Conservation (phyloP, 2,888 invertebrate species). For the Conus canariensis region DNA sequence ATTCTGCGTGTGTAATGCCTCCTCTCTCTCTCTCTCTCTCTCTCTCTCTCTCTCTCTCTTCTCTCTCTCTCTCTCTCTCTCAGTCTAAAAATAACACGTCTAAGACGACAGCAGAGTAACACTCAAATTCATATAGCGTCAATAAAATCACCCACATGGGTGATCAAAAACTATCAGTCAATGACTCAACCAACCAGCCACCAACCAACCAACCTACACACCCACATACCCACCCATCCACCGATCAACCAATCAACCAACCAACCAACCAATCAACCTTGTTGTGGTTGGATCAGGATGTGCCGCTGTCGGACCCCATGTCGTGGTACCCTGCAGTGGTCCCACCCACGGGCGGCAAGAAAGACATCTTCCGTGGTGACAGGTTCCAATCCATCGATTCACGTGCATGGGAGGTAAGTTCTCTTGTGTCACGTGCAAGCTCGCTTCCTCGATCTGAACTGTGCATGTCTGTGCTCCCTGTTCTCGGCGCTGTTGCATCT, state of each 20-base stretch:
- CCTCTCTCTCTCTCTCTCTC: too few species aligned
- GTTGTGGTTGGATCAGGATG: neutral
- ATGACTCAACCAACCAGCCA: too few species aligned
- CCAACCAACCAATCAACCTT: neutral
- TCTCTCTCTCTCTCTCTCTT: too few species aligned
- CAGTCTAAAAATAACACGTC: too few species aligned
- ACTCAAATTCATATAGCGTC: too few species aligned
- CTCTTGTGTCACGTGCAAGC: too few species aligned
- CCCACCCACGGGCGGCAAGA: neutral
- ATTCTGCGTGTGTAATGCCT: too few species aligned
- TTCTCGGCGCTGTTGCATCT: too few species aligned
- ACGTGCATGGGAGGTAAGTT: neutral
- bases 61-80: too few species aligned
- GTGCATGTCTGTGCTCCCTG: neutral
- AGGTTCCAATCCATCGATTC: neutral
- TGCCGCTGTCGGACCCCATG: conserved; percentile 18
- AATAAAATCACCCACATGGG: too few species aligned
- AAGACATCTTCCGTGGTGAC: neutral
- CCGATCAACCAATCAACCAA: neutral
- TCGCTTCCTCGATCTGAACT: neutral
- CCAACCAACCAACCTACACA: neutral
- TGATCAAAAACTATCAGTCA: too few species aligned
- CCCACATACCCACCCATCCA: conserved; percentile 23
- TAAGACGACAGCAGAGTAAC: too few species aligned
- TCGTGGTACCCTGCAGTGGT: conserved; percentile 14